phyloP scores from a whole-genome alignment of 2,113 vertebrate genomes.

The Antigone vipio region DNA sequence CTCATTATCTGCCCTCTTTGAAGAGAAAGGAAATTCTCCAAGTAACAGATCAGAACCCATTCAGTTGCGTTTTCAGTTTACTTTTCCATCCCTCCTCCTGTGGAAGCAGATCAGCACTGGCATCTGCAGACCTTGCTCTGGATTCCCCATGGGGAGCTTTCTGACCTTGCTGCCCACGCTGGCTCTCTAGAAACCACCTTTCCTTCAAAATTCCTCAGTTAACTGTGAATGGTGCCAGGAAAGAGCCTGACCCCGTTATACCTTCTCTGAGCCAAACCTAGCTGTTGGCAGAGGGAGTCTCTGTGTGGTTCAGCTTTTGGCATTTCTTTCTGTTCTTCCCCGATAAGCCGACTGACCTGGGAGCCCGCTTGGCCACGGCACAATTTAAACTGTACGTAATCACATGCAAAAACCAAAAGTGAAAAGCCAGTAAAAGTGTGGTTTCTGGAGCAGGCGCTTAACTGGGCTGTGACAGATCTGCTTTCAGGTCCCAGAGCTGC shows the following conservation, averaged over 20 bases:
- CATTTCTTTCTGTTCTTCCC: not conserved
- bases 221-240: not conserved
- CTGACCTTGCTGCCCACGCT: not conserved
- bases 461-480: not conserved
- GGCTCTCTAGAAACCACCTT: conserved; percentile 15
- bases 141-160: not conserved
- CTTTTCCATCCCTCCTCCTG: not conserved
- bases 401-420: not conserved
- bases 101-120: not conserved
- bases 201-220: not conserved
- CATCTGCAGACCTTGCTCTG: not conserved
- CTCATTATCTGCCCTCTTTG: not conserved
- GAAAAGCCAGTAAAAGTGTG: not conserved
- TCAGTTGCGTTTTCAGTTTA: not conserved
- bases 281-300: not conserved
- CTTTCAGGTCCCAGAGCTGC: not conserved
- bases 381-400: not conserved
- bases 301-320: not conserved
- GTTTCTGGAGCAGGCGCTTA: not conserved
- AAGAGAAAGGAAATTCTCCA: not conserved
- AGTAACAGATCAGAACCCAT: not conserved
- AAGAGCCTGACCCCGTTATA: not conserved
- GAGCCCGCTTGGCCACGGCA: not conserved
- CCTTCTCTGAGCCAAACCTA: not conserved
- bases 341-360: not conserved